Percentiles rank a stretch among this genome's conserved stretches.
These are phyloP conservation scores for Maccullochella peelii DNA, from an alignment of 2,113 vertebrate species.

Conservation along the genomic window DNA sequence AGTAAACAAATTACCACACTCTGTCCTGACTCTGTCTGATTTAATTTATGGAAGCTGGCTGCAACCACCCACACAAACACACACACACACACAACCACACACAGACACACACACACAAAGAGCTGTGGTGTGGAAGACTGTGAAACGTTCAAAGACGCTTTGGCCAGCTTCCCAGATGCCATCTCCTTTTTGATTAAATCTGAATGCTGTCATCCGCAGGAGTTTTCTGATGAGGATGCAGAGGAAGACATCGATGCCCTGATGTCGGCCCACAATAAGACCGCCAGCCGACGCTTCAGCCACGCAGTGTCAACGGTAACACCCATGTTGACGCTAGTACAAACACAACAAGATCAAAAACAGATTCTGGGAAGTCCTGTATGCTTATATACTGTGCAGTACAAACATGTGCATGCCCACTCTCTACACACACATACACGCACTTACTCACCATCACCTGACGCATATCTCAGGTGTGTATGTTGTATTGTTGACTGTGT, in stretches of 20 bases:
- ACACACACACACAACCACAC: too few relatives aligned
- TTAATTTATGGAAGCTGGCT: constrained; percentile 51
- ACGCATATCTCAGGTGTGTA: constrained; percentile 8
- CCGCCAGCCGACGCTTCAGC: constrained; percentile 72
- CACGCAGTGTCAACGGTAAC: constrained; percentile 88
- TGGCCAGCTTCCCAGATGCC: constrained; percentile 32
- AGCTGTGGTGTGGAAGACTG: constrained; percentile 17
- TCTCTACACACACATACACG: not conserved
- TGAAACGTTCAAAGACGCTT: constrained; percentile 12
- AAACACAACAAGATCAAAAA: not conserved
- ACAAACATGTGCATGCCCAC: constrained; percentile 21
- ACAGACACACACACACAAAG: not conserved
- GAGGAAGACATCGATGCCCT: constrained; percentile 87
- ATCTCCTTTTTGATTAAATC: constrained; percentile 36
- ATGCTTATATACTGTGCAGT: not conserved
- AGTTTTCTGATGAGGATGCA: constrained; percentile 84
- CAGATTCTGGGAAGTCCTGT: not conserved
- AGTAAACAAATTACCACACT: constrained; percentile 51
- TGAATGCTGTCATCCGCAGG: constrained; percentile 79
- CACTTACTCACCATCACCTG: constrained; percentile 1
- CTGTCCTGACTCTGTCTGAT: constrained; percentile 50
- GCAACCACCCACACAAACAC: not conserved
- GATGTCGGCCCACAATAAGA: constrained; percentile 80
- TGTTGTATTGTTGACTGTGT: constrained; percentile 52
- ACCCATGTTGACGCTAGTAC: not conserved